Conservation (phyloP, 2,797 vertebrate genomes). For the Xenopus petersii region DNA sequence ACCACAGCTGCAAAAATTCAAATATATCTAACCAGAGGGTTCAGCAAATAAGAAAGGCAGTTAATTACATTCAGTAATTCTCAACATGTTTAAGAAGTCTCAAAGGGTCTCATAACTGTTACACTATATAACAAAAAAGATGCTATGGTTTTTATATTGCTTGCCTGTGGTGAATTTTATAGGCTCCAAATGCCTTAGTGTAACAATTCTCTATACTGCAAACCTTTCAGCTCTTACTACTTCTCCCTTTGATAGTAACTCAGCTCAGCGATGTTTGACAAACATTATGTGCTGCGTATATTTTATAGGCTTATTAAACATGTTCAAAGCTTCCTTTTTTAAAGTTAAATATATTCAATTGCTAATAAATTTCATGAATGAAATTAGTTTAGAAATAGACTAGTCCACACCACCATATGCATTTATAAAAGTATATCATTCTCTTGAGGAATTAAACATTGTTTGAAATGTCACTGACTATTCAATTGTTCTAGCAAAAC, state of each 20-base stretch:
- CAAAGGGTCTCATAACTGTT: not conserved
- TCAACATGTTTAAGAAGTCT: slow-evolving; percentile 20
- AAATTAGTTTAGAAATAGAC: too few relatives aligned
- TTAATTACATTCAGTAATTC: slow-evolving; percentile 43
- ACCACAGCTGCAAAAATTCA: slow-evolving; percentile 34
- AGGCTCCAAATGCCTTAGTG: slow-evolving; percentile 16
- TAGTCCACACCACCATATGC: too few relatives aligned
- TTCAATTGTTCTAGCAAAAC: too few relatives aligned
- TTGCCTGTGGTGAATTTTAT: slow-evolving; percentile 14
- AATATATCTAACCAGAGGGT: slow-evolving; percentile 32
- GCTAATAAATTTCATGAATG: too few relatives aligned
- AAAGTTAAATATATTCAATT: too few relatives aligned
- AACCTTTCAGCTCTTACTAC: slow-evolving; percentile 17
- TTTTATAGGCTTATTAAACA: too few relatives aligned
- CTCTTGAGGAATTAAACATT: too few relatives aligned
- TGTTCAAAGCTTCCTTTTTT: too few relatives aligned
- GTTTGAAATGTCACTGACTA: too few relatives aligned
- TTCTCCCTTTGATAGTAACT: slow-evolving; percentile 1
- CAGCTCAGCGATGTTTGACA: slow-evolving; percentile 17
- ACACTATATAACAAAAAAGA: slow-evolving; percentile 20
- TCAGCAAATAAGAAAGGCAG: slow-evolving; percentile 16
- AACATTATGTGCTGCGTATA: not conserved
- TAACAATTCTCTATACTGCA: slow-evolving; percentile 18
- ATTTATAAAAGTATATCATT: too few relatives aligned
- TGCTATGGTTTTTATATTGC: slow-evolving; percentile 12